Evolutionary conservation across 2,113 vertebrate species (phyloP).

Genomic region (Rhabdomys dilectus): DNA sequence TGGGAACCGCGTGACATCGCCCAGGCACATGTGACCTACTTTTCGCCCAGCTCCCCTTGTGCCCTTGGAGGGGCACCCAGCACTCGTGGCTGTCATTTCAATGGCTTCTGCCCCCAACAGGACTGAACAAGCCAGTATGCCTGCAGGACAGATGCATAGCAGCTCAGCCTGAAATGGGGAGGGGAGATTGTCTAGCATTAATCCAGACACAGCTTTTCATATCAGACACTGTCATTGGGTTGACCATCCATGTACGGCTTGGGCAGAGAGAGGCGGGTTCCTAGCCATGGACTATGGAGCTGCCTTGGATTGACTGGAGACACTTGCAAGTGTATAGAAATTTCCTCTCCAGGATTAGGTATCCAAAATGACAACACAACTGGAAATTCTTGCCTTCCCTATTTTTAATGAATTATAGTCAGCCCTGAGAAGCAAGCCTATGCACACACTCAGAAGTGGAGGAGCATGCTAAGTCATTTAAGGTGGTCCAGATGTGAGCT

Average conservation of each 20-base stretch:
- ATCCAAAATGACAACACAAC: not conserved
- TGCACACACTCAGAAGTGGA: rapidly evolving
- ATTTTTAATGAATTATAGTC: not conserved
- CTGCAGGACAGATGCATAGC: conserved; percentile 80
- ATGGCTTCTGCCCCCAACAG: conserved; percentile 77
- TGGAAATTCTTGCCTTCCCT: not conserved
- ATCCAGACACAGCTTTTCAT: not conserved
- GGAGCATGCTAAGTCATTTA: rapidly evolving
- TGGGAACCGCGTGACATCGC: conserved; percentile 88
- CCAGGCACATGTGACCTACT: conserved; percentile 89
- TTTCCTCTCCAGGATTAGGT: not conserved
- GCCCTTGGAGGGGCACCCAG: conserved; percentile 84
- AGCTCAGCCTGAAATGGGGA: conserved; percentile 46
- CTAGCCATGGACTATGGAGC: not conserved
- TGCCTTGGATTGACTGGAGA: not conserved
- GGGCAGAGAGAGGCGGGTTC: not conserved
- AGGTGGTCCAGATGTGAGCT: too few relatives aligned
- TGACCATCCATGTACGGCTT: not conserved
- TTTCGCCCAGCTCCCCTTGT: conserved; percentile 87
- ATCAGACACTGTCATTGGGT: not conserved
- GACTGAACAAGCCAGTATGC: conserved; percentile 83
- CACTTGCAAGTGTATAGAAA: not conserved
- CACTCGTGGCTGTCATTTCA: conserved; percentile 81
- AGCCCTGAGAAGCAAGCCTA: not conserved
- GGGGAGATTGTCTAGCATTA: not conserved